Evolutionary conservation across 2,113 vertebrate species (phyloP).

Genomic region (Rhea americana): DNA sequence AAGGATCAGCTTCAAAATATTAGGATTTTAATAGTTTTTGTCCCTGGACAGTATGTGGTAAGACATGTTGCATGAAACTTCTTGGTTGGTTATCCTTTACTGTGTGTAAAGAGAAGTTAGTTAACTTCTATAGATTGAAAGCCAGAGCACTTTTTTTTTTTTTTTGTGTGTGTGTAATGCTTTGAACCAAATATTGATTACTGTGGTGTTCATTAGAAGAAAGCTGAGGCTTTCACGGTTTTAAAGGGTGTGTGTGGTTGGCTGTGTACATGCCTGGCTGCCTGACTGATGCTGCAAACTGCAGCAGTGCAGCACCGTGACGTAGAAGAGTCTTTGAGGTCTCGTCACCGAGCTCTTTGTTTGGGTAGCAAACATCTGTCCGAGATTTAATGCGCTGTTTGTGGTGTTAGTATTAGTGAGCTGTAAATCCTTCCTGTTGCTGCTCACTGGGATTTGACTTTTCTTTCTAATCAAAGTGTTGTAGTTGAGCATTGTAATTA

Average conservation of each 20-base stretch:
- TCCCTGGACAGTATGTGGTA: rapidly evolving
- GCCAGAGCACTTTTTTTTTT: not conserved
- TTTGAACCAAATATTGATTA: rapidly evolving
- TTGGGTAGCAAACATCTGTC: conserved; percentile 65
- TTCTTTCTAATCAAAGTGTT: not conserved
- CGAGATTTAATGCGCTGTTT: conserved; percentile 58
- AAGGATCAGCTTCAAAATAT: not conserved
- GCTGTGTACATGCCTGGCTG: not conserved
- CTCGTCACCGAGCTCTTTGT: conserved; percentile 52
- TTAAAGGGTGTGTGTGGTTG: not conserved
- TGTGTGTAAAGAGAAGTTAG: not conserved
- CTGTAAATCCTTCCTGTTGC: conserved; percentile 39
- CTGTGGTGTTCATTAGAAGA: rapidly evolving
- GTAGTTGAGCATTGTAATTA: conserved; percentile 3
- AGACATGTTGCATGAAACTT: not conserved
- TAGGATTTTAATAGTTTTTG: not conserved
- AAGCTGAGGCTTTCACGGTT: not conserved
- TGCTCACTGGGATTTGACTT: conserved; percentile 38
- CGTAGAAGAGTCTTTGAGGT: not conserved
- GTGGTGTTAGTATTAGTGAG: conserved; percentile 37
- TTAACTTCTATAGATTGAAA: not conserved
- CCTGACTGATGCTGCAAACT: not conserved
- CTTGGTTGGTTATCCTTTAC: not conserved
- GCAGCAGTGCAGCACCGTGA: not conserved
- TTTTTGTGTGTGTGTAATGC: rapidly evolving